A percentile compares a stretch with the other conserved stretches of the same genome.
These are phyloP conservation scores for Drosophila azteca DNA, from an alignment of 1,140 invertebrate species.

Conservation along the genomic window DNA sequence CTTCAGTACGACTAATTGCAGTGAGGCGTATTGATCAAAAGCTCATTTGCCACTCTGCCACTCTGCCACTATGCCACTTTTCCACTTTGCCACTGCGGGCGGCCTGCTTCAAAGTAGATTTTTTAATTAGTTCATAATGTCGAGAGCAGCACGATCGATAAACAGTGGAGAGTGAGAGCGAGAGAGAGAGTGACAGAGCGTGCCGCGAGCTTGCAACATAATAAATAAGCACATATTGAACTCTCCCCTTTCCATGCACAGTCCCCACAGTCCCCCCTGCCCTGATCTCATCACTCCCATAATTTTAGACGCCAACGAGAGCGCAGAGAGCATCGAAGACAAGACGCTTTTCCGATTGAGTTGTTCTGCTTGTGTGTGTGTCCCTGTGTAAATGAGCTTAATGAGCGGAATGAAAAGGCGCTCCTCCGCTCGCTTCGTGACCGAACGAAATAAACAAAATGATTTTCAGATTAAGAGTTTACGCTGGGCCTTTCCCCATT, in stretches of 20 bases:
- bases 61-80: slow-evolving; percentile 20
- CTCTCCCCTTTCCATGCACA: slow-evolving; percentile 21
- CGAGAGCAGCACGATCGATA: slow-evolving; percentile 44
- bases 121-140: slow-evolving; percentile 73
- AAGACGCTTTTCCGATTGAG: slow-evolving; percentile 40
- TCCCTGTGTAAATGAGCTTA: slow-evolving; percentile 58
- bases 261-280: background rate
- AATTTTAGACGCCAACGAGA: slow-evolving; percentile 40
- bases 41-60: slow-evolving; percentile 44
- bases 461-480: slow-evolving; percentile 71
- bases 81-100: slow-evolving; percentile 7
- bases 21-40: slow-evolving; percentile 64
- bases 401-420: slow-evolving; percentile 64
- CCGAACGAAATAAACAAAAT: slow-evolving; percentile 70
- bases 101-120: slow-evolving; percentile 63
- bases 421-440: slow-evolving; percentile 22
- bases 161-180: background rate
- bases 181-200: slow-evolving; percentile 15
- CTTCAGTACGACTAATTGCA: slow-evolving; percentile 65
- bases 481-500: slow-evolving; percentile 15
- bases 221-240: slow-evolving; percentile 56
- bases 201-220: slow-evolving; percentile 50
- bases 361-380: slow-evolving; percentile 10
- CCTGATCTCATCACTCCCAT: slow-evolving; percentile 26
- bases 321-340: slow-evolving; percentile 10